Conservation (phyloP, 2,797 vertebrate species). For the Tachyglossus aculeatus region DNA sequence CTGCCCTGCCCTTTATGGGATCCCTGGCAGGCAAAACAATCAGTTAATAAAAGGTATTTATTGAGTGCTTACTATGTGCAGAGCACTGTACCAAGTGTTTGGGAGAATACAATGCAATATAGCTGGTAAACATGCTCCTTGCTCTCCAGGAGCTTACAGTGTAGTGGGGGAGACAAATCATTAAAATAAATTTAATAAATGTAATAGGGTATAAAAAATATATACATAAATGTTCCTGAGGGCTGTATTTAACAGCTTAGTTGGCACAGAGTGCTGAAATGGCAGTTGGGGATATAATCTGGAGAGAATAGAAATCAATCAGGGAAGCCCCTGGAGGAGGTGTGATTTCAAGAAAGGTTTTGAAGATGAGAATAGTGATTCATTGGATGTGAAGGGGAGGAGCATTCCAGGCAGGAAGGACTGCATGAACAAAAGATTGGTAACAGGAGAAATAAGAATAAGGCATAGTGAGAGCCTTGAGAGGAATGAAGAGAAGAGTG, state of each 20-base stretch:
- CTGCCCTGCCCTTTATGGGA: too few relatives aligned
- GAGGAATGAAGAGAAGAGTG: constrained; percentile 1
- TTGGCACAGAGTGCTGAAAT: too few relatives aligned
- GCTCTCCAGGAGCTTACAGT: not conserved
- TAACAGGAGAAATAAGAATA: not conserved
- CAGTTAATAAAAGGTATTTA: not conserved
- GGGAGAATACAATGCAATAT: not conserved
- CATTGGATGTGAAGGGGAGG: not conserved
- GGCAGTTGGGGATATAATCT: too few relatives aligned
- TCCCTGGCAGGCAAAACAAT: too few relatives aligned
- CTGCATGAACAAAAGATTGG: not conserved
- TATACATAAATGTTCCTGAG: too few relatives aligned
- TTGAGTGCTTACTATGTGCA: constrained; percentile 7
- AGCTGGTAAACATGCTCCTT: not conserved
- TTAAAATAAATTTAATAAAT: not conserved
- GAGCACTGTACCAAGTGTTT: not conserved
- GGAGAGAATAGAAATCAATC: not conserved
- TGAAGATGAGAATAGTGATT: constrained; percentile 7
- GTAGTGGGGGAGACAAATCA: not conserved
- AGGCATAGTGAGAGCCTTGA: not conserved
- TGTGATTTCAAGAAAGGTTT: not conserved
- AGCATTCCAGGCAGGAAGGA: not conserved
- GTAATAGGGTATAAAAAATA: not conserved
- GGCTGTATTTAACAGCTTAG: too few relatives aligned
- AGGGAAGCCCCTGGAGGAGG: not conserved